These are phyloP conservation scores for Peromyscus melanophrys DNA, from an alignment of 2,797 vertebrate genomes.

Conservation along the genomic window DNA sequence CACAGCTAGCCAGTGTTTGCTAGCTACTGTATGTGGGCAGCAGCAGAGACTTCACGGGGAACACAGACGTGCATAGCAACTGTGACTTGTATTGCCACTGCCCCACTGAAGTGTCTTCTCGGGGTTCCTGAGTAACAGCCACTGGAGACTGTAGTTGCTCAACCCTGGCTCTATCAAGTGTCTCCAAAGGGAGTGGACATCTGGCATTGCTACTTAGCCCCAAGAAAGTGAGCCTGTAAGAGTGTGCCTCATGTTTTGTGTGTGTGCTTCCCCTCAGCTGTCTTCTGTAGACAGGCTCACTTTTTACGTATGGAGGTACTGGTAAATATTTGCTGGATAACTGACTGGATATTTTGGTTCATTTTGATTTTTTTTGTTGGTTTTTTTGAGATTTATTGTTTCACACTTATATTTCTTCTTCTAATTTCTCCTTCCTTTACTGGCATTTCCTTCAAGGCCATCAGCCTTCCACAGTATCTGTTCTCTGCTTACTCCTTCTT, in stretches of 20 bases:
- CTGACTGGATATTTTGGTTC: background rate
- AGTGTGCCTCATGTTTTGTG: background rate
- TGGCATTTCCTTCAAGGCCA: background rate
- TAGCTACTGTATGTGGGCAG: background rate
- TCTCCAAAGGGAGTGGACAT: background rate
- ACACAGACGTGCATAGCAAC: background rate
- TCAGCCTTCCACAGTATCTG: background rate
- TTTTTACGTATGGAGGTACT: background rate
- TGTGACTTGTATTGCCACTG: background rate
- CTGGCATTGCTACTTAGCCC: background rate
- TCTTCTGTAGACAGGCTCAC: background rate
- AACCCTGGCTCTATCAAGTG: background rate
- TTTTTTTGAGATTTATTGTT: background rate
- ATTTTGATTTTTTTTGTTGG: background rate
- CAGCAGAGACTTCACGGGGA: background rate
- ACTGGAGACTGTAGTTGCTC: background rate
- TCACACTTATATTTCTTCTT: background rate
- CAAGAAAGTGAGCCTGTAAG: background rate
- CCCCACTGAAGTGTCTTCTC: background rate
- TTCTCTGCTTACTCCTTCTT: slow-evolving; percentile 3
- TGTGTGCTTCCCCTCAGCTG: background rate
- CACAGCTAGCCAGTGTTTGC: background rate
- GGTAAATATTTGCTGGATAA: slow-evolving; percentile 24
- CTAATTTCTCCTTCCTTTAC: background rate
- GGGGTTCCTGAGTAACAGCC: background rate